Evolutionary conservation across 2,797 vertebrate genomes (phyloP).

Genomic region (Aselliscus stoliczkanus): DNA sequence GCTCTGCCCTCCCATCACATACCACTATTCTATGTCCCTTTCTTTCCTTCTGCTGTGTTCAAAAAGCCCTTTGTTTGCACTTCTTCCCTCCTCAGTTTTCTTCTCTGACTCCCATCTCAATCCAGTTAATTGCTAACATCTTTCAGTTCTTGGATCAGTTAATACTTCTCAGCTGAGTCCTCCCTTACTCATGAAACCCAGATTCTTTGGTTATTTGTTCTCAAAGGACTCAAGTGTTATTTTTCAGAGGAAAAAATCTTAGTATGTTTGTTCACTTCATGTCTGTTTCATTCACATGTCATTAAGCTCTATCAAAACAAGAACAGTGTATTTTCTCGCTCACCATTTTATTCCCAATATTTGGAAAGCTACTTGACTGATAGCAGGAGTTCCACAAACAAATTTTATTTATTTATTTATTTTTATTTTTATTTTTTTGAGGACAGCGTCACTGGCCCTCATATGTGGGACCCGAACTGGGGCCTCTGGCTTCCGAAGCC

Average conservation of each 20-base stretch:
- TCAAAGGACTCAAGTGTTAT: not conserved
- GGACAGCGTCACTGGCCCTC: no score
- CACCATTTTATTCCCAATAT: not conserved
- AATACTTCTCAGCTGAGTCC: not conserved
- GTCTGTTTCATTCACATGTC: not conserved
- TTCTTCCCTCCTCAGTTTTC: not conserved
- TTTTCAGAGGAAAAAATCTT: constrained; percentile 1
- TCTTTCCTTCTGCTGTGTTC: not conserved
- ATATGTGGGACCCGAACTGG: no score
- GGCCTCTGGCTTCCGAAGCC: no score
- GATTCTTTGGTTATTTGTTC: not conserved
- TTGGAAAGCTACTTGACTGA: not conserved
- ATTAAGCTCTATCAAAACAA: not conserved
- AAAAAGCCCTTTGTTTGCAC: not conserved
- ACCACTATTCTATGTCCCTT: not conserved
- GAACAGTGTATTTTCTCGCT: not conserved
- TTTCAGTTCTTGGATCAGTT: not conserved
- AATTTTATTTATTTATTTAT: no score
- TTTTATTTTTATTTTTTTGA: no score
- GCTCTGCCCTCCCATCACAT: not conserved
- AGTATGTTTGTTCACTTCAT: not conserved
- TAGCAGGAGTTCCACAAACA: not conserved
- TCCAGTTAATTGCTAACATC: not conserved
- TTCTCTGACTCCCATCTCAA: not conserved
- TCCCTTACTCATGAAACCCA: not conserved